Evolutionary conservation across 2,113 vertebrate species (phyloP), one percentile per base, ranked within the genome.

Genomic region (Zeus faber): DNA sequence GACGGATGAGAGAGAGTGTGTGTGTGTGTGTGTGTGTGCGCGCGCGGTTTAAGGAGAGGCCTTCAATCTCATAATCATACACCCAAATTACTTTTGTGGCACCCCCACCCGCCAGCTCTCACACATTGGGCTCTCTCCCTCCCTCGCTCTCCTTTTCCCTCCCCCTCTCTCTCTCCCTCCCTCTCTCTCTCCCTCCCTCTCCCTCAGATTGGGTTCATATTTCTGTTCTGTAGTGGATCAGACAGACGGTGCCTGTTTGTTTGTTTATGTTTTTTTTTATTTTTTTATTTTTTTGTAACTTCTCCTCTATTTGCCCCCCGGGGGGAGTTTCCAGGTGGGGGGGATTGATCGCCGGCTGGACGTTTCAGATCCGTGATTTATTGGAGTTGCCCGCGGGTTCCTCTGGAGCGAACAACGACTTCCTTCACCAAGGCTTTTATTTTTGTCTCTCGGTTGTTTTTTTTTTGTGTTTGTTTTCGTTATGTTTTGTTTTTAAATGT

Each of bases 31-130:
- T 49, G 24, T 26, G 37, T 21, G 43, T n/a, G 18, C 14, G 18
- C 14, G 41, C 21, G 41, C 14, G 41, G 14, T n/a, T 37, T 37
- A 13, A n/a, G 45, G 13, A 21, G 22, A 26, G 11, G 45, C 14
- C 22, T 24, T n/a, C 5, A 18, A 11, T 49, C 14, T 49, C 68
- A 83, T 82, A 85, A 77, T 84, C 65, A 84, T 65, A 73, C 69
- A 77, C 67, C 79, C 40, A 50, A 56, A 71, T 67, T 66, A 64
- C 58, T 75, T 67, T 58, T 72, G 65, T 74, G 75, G 75, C 65
- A 74, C 27, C 53, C 70, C 54, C n/a, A n/a, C 41, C 56, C 70
- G 20, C 41, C 54, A 45, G 63, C 56, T 31, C 54, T n/a, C 49
- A 43, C 46, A 33, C 40, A 45, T 64, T 37, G 65, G 58, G 57